Percentiles rank a stretch among this genome's conserved stretches.
Evolutionary conservation across 1,140 invertebrate species (phyloP).

Genomic region (Xylocopa sonorina): DNA sequence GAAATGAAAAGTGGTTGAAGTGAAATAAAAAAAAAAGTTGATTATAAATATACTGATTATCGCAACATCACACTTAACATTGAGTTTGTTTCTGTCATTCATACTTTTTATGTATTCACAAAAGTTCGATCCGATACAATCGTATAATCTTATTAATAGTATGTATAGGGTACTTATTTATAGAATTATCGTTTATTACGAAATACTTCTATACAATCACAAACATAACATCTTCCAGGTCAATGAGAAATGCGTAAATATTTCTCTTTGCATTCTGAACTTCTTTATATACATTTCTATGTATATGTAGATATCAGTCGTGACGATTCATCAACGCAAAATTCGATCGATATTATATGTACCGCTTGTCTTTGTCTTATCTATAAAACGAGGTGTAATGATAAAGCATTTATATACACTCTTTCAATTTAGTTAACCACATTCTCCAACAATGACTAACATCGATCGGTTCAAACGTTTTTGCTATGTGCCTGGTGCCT

Average conservation of each 20-base stretch:
- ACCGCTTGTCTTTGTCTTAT: constrained; percentile 26
- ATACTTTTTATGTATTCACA: not conserved
- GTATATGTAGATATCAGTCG: constrained; percentile 40
- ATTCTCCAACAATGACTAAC: constrained; percentile 18
- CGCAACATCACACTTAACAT: constrained; percentile 17
- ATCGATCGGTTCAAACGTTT: constrained; percentile 25
- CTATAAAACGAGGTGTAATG: constrained; percentile 51
- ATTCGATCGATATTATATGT: constrained; percentile 38
- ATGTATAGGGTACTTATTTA: constrained; percentile 29
- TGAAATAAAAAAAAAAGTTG: not conserved
- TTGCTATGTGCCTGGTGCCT: constrained; percentile 17
- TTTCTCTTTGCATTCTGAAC: constrained; percentile 24
- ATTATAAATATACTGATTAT: constrained; percentile 18
- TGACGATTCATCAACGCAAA: constrained; percentile 52
- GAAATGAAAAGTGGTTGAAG: not conserved
- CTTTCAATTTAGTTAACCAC: constrained; percentile 30
- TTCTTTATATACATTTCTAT: constrained; percentile 43
- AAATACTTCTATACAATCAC: constrained; percentile 40
- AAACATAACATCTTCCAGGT: constrained; percentile 37
- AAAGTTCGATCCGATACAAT: not conserved
- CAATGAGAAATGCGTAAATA: constrained; percentile 33
- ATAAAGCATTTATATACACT: constrained; percentile 70
- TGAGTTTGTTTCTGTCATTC: constrained; percentile 9
- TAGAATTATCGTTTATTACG: constrained; percentile 29
- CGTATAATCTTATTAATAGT: constrained; percentile 30